phyloP scores from a whole-genome alignment of 2,888 invertebrate species.

The Laspeyria flexula region DNA sequence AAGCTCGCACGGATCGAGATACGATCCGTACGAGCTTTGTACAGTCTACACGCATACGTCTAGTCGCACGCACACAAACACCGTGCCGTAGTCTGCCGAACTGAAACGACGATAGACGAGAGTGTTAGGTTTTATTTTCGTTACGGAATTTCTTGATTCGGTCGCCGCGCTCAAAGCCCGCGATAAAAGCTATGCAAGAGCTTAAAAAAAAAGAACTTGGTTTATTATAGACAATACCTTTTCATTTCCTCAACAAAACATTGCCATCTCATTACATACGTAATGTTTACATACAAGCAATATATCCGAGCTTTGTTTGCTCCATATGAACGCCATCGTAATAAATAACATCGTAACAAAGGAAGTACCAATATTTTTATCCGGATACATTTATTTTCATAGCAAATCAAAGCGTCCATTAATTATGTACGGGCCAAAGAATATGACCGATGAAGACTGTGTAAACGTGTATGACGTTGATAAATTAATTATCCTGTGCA shows the following conservation, averaged over 20 bases:
- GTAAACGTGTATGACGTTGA: slow-evolving; percentile 38
- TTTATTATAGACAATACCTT: too few relatives aligned
- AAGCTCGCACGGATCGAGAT: too few relatives aligned
- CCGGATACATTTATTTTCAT: slow-evolving; percentile 59
- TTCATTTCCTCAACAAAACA: slow-evolving; percentile 29
- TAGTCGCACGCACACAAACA: too few relatives aligned
- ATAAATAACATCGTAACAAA: slow-evolving; percentile 51
- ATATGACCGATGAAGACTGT: slow-evolving; percentile 44
- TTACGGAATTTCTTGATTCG: too few relatives aligned
- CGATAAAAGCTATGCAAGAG: too few relatives aligned
- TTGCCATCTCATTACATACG: slow-evolving; percentile 16
- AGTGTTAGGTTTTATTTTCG: too few relatives aligned
- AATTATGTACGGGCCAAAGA: slow-evolving; percentile 43
- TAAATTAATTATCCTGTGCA: slow-evolving; percentile 38
- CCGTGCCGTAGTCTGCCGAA: too few relatives aligned
- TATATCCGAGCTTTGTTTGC: slow-evolving; percentile 36
- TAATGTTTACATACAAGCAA: slow-evolving; percentile 18
- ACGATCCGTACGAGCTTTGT: too few relatives aligned
- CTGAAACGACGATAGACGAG: too few relatives aligned
- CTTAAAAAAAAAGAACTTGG: too few relatives aligned
- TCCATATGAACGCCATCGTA: slow-evolving; percentile 37
- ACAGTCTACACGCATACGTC: too few relatives aligned
- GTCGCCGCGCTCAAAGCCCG: too few relatives aligned
- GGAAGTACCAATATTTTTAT: slow-evolving; percentile 43
- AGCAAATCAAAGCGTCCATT: slow-evolving; percentile 39